These are phyloP conservation scores for Corythoichthys intestinalis DNA, from an alignment of 2,113 vertebrate species.

Conservation along the genomic window DNA sequence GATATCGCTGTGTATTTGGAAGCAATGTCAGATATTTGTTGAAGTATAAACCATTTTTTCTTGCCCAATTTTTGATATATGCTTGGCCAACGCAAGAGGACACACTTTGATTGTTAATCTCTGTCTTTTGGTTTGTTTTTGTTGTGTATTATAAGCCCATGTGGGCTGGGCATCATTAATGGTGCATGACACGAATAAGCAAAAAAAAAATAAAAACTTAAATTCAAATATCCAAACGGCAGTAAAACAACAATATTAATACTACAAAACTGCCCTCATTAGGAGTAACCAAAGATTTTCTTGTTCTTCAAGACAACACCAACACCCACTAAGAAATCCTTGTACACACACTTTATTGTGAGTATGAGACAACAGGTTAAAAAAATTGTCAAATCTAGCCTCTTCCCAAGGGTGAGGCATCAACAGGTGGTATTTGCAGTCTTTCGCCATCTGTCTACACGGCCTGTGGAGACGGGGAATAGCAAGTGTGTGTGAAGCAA, in stretches of 20 bases:
- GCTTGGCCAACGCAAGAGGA: too few species aligned
- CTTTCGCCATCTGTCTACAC: neutral
- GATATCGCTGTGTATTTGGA: too few species aligned
- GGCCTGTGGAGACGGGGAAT: neutral
- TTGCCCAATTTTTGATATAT: too few species aligned
- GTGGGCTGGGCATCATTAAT: too few species aligned
- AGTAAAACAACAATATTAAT: neutral
- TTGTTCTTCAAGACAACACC: neutral
- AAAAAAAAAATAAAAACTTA: neutral
- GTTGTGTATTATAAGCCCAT: too few species aligned
- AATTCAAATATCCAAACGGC: neutral
- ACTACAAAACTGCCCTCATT: neutral
- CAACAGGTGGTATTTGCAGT: conserved; percentile 12
- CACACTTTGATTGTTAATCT: too few species aligned
- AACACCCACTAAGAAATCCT: neutral
- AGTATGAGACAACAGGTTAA: conserved; percentile 1
- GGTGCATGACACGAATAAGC: too few species aligned
- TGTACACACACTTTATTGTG: neutral
- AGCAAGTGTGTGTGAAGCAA: conserved; percentile 15
- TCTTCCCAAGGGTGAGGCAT: neutral
- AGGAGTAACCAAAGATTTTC: neutral
- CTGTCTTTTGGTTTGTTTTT: too few species aligned
- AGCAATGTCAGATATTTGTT: too few species aligned
- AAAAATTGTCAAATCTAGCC: neutral
- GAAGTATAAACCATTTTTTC: too few species aligned